Conservation (phyloP, 2,113 vertebrate genomes). For the Megalops atlanticus region DNA sequence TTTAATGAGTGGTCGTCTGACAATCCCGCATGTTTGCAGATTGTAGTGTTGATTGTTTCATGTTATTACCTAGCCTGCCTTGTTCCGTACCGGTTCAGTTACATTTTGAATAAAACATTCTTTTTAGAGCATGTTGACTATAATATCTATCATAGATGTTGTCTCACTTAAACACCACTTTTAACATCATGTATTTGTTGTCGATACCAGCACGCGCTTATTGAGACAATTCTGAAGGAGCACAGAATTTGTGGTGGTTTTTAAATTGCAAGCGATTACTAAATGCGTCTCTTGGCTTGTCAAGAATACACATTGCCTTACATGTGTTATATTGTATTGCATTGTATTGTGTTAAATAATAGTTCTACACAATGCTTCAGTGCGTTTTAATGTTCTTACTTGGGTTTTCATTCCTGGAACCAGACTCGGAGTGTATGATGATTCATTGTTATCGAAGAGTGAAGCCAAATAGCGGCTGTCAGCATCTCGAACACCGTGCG, state of each 20-base stretch:
- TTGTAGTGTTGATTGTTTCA: too few species aligned
- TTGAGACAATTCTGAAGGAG: not conserved
- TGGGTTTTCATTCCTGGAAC: constrained; percentile 43
- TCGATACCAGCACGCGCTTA: not conserved
- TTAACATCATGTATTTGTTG: not conserved
- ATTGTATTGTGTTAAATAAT: too few species aligned
- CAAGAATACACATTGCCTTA: too few species aligned
- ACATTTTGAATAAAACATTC: too few species aligned
- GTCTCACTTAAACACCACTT: not conserved
- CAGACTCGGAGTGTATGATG: constrained; percentile 60
- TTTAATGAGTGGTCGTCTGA: too few species aligned
- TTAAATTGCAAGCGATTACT: not conserved
- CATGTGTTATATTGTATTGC: too few species aligned
- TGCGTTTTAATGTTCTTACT: not conserved
- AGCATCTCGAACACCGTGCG: too few species aligned
- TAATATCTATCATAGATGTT: not conserved
- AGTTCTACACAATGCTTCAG: too few species aligned
- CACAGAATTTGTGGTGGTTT: not conserved
- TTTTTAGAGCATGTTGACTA: too few species aligned
- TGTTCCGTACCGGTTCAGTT: too few species aligned
- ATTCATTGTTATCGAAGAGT: constrained; percentile 50
- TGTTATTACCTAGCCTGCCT: too few species aligned
- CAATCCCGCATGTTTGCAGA: too few species aligned
- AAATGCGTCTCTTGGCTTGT: not conserved
- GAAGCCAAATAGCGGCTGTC: constrained; percentile 61